Evolutionary conservation across 2,888 invertebrate genomes (phyloP), one percentile per base, ranked within the genome.

Genomic region (Tiliacea citrago): DNA sequence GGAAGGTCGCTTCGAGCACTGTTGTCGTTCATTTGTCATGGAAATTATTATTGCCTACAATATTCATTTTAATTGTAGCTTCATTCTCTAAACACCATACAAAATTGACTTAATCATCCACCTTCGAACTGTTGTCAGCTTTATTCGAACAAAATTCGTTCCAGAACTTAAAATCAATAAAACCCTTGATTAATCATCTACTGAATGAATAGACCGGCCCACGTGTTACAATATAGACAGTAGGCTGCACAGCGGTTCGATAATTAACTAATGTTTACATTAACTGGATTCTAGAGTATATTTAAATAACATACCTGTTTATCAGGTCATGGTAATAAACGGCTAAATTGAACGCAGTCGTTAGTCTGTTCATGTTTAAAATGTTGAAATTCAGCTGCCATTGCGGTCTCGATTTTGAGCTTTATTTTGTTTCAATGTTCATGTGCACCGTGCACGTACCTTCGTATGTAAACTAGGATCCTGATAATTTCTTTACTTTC

Each of bases 1-100:
- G 91, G 92, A 93, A 94, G 94, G 94, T 92, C 93, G 91, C 81
- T 68, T 73, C 53, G 69, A 71, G 77, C 74, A 78, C 79, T 85
- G 63, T 82, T 84, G 84, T 85, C 67, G 72, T 83, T 83, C 24
- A 68, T 84, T 87, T 82, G 75, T 72, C 77, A 83, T 87, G 79
- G 73, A 79, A 78, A 85, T 85, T 80, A 77, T 61, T 69, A 71
- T 49, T 63, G 57, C 72, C 61, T 70, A 68, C 24, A 68, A 62
- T 61, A 57, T 61, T 73, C 12, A 24, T 58, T 80, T 73, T 42
- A 58, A 60, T 29, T 39, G 51, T 42, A 57, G 61, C 53, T 51
- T 72, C 60, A 55, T 67, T 47, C 18, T 74, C 39, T 49, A 61
- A 68, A 66, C 29, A 12, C 42, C 51, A 18, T 47, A 42, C 21